Base-by-base conservation (phyloP, 2,113 vertebrate species). In the Cricetomys ansorgei region DNA sequence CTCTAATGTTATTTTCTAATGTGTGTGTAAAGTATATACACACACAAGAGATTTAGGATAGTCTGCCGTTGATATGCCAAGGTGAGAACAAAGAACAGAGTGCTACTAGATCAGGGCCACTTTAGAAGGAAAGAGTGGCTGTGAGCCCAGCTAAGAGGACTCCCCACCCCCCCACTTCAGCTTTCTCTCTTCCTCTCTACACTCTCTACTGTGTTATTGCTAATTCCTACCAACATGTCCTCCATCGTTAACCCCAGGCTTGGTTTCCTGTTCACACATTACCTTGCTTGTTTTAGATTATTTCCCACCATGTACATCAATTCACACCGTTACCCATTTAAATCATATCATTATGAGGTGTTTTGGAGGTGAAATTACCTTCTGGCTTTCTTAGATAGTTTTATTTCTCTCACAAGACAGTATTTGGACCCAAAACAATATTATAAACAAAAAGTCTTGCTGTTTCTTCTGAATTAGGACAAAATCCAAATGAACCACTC, bases 361-460 rank as follows among this genome's bases (percentile, higher is more conserved):
- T 96, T 50, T 57, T 75, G 25, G 91, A 84, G 84, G 88, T 89
- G 75, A 91, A 89, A 91, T 59, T 89, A 72, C 57, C 11, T 85
- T 92, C 77, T 93, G 0, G 62, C 48, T 92, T 92, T 73, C 29
- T 91, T 59, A 96, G 37, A 85, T 92, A 92, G 1, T 57, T 92
- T 92, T 88, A 31, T 90, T 95, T 94, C 45, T 76, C 31, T 88
- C 76, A 5, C 0, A 34, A 94, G 70, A 72, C 17, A 89, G 7
- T 70, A 57, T 85, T 93, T 96, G 84, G 21, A 27, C 45, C 40
- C 40, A 23, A 93, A n/a, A 76, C 23, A 88, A 23, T 57, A 88
- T 96, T 97, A 93, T 88, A 97, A 92, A 95, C 93, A 97, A 97
- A 92, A 59, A 91, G 0, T 80, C 40, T 83, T 81, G 21, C 19